Conservation (phyloP, 2,888 invertebrate species). For the Catocala fraxini region DNA sequence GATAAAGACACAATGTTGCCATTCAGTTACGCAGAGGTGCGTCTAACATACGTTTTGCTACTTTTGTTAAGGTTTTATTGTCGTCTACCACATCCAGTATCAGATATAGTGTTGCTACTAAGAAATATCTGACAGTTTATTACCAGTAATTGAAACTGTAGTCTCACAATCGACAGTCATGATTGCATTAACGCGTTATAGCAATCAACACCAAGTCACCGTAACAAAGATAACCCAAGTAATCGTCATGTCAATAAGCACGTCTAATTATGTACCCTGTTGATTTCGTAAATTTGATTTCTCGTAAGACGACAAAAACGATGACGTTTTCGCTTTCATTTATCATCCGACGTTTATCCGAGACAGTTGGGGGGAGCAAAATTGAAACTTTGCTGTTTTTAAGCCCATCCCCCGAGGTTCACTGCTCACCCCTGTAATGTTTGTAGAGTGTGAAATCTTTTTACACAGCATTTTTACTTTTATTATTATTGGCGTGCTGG, state of each 20-base stretch:
- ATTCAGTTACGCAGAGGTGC: too few species aligned
- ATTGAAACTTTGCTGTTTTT: constrained; percentile 54
- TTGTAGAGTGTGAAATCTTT: constrained; percentile 46
- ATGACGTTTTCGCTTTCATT: constrained; percentile 43
- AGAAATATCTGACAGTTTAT: too few species aligned
- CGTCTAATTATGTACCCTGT: constrained; percentile 1
- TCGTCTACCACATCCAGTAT: too few species aligned
- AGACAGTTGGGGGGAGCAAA: constrained; percentile 44
- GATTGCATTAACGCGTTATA: too few species aligned
- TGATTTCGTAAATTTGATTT: constrained; percentile 36
- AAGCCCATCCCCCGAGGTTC: constrained; percentile 41
- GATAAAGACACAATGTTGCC: too few species aligned
- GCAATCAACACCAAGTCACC: too few species aligned
- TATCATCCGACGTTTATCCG: constrained; percentile 47
- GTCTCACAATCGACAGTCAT: too few species aligned
- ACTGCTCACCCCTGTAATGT: constrained; percentile 38
- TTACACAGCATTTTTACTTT: constrained; percentile 45
- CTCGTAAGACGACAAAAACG: constrained; percentile 35
- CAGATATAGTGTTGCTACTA: too few species aligned
- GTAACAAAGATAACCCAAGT: not conserved
- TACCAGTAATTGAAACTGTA: too few species aligned
- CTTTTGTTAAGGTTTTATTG: too few species aligned
- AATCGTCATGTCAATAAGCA: not conserved
- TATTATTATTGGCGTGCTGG: constrained; percentile 30
- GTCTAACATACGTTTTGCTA: too few species aligned